A percentile compares a stretch with the other conserved stretches of the same genome.
These are phyloP conservation scores for Plemyria rubiginata DNA, from an alignment of 2,888 invertebrate genomes.

Conservation along the genomic window DNA sequence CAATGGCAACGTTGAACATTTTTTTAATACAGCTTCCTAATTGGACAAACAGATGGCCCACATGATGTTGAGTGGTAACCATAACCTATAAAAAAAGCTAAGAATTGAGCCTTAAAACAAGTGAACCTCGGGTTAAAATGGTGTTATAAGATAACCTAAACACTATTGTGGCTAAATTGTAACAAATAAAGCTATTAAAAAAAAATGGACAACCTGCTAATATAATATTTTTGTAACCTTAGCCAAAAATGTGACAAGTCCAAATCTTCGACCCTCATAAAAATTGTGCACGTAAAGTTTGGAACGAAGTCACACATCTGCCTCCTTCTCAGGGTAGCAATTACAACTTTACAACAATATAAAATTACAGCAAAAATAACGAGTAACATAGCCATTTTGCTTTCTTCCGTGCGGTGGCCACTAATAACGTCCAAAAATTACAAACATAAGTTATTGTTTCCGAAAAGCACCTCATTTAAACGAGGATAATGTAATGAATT, in stretches of 20 bases:
- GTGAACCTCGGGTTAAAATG: too few relatives aligned
- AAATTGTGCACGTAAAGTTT: slow-evolving; percentile 68
- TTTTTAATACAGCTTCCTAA: too few relatives aligned
- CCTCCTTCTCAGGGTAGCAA: slow-evolving; percentile 71
- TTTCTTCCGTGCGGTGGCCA: slow-evolving; percentile 49
- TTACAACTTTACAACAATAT: slow-evolving; percentile 73
- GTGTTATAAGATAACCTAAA: too few relatives aligned
- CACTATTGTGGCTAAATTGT: too few relatives aligned
- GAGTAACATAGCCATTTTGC: slow-evolving; percentile 66
- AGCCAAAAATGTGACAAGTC: slow-evolving; percentile 39
- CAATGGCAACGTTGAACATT: too few relatives aligned
- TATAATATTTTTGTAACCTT: not conserved
- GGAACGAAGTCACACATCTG: slow-evolving; percentile 78
- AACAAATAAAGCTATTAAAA: too few relatives aligned
- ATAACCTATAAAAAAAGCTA: too few relatives aligned
- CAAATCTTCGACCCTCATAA: slow-evolving; percentile 40
- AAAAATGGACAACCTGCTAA: too few relatives aligned
- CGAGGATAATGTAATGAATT: slow-evolving; percentile 8
- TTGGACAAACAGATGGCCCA: too few relatives aligned
- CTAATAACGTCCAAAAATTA: slow-evolving; percentile 58
- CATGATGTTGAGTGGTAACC: too few relatives aligned
- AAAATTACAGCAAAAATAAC: slow-evolving; percentile 68
- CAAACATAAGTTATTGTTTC: slow-evolving; percentile 58
- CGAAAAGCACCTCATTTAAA: slow-evolving; percentile 24
- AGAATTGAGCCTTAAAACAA: too few relatives aligned